These are phyloP conservation scores for Himalopsyche japonica DNA, from an alignment of 2,888 invertebrate species.

Conservation along the genomic window DNA sequence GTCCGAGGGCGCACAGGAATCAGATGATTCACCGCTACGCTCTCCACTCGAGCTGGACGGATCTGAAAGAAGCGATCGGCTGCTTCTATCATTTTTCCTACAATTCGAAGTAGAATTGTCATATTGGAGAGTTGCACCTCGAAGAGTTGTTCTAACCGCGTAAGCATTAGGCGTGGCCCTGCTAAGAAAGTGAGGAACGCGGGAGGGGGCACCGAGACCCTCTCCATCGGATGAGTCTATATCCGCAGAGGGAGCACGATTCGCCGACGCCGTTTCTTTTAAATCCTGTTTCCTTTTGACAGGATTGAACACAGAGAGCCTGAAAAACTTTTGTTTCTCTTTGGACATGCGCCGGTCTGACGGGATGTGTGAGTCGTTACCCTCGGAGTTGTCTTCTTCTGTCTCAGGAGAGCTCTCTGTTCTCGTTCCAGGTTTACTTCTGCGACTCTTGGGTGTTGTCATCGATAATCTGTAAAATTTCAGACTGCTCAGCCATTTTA, in stretches of 20 bases:
- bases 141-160: background rate
- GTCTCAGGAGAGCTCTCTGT: slow-evolving; percentile 42
- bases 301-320: slow-evolving; percentile 77
- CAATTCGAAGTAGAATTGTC: background rate
- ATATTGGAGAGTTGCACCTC: background rate
- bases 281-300: slow-evolving; percentile 55
- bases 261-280: slow-evolving; percentile 42
- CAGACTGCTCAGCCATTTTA: background rate
- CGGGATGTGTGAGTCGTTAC: slow-evolving; percentile 48
- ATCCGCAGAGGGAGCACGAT: slow-evolving; percentile 36
- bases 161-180: background rate
- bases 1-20: slow-evolving; percentile 26
- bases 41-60: slow-evolving; percentile 14
- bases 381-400: slow-evolving; percentile 58
- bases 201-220: background rate
- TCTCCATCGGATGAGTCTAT: slow-evolving; percentile 34
- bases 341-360: slow-evolving; percentile 75
- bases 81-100: slow-evolving; percentile 5
- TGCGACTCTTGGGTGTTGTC: slow-evolving; percentile 50
- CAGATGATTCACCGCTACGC: slow-evolving; percentile 32
- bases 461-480: slow-evolving; percentile 46
- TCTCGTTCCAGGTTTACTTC: slow-evolving; percentile 47
- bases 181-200: background rate
- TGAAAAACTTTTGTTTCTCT: slow-evolving; percentile 87
- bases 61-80: background rate